Evolutionary conservation across 1,140 invertebrate species (phyloP).

Genomic region (Drosophila navojoa): DNA sequence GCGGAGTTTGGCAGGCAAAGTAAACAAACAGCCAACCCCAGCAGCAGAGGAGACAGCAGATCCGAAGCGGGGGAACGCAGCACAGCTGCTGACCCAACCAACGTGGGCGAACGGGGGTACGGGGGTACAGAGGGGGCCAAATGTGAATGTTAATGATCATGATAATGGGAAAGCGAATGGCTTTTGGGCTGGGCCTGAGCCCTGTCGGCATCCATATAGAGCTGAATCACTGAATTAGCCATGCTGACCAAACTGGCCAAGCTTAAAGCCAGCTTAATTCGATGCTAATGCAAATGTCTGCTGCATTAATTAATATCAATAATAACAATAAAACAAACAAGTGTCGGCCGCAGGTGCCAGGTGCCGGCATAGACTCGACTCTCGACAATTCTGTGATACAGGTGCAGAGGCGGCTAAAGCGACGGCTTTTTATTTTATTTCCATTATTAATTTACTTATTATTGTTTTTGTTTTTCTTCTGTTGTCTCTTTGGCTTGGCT

Average conservation of each 20-base stretch:
- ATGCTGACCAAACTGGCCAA: not conserved
- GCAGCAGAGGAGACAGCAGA: slow-evolving; percentile 4
- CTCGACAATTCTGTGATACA: not conserved
- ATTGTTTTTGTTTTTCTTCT: not conserved
- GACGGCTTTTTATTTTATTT: slow-evolving; percentile 5
- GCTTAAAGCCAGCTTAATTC: slow-evolving; percentile 33
- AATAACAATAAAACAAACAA: slow-evolving; percentile 60
- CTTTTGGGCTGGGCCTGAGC: slow-evolving; percentile 29
- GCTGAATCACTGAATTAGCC: slow-evolving; percentile 31
- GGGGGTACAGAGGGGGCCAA: not conserved
- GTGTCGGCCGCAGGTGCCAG: not conserved
- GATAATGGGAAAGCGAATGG: slow-evolving; percentile 49
- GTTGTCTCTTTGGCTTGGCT: not conserved
- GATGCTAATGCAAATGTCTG: slow-evolving; percentile 76
- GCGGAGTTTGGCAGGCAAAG: slow-evolving; percentile 62
- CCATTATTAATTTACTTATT: slow-evolving; percentile 1
- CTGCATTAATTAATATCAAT: slow-evolving; percentile 80
- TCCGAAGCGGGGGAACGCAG: not conserved
- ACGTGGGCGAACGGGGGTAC: not conserved
- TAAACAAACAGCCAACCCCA: slow-evolving; percentile 70
- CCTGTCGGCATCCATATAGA: slow-evolving; percentile 24
- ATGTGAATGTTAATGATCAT: slow-evolving; percentile 42
- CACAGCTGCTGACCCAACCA: slow-evolving; percentile 4
- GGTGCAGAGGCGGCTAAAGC: not conserved
- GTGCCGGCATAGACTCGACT: no score